phyloP scores from a whole-genome alignment of 2,888 invertebrate species.

The Antitype chi region DNA sequence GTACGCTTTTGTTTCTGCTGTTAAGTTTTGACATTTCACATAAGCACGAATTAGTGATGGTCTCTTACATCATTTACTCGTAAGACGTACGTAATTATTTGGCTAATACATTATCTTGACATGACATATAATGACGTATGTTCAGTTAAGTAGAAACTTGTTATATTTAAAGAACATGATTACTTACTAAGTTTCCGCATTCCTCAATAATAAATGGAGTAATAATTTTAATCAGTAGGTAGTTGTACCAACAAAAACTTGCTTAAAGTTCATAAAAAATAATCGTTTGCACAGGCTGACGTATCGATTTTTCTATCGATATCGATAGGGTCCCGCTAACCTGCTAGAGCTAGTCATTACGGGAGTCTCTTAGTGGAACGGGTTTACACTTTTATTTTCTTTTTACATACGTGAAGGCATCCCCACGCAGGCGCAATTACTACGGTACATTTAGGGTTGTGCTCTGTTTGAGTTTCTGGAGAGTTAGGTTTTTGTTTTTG shows the following conservation, averaged over 20 bases:
- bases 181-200: slow-evolving; percentile 46
- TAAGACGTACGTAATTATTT: slow-evolving; percentile 1
- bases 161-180: slow-evolving; percentile 19
- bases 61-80: slow-evolving; percentile 12
- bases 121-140: slow-evolving; percentile 9
- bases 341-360: slow-evolving; percentile 81
- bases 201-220: slow-evolving; percentile 22
- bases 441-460: slow-evolving; percentile 73
- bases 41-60: slow-evolving; percentile 27
- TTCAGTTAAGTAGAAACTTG: slow-evolving; percentile 15
- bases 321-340: slow-evolving; percentile 71
- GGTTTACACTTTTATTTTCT: slow-evolving; percentile 85
- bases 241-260: slow-evolving; percentile 22
- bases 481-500: background rate
- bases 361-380: slow-evolving; percentile 85
- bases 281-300: slow-evolving; percentile 23
- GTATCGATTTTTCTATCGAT: slow-evolving; percentile 40
- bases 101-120: background rate
- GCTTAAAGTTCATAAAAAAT: no score
- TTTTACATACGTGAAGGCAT: slow-evolving; percentile 83
- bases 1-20: slow-evolving; percentile 9
- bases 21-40: slow-evolving; percentile 51
- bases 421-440: slow-evolving; percentile 79
- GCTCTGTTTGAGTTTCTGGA: slow-evolving; percentile 2
- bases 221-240: slow-evolving; percentile 26